Evolutionary conservation across 2,888 invertebrate genomes (phyloP).

Genomic region (Leptothorax acervorum): DNA sequence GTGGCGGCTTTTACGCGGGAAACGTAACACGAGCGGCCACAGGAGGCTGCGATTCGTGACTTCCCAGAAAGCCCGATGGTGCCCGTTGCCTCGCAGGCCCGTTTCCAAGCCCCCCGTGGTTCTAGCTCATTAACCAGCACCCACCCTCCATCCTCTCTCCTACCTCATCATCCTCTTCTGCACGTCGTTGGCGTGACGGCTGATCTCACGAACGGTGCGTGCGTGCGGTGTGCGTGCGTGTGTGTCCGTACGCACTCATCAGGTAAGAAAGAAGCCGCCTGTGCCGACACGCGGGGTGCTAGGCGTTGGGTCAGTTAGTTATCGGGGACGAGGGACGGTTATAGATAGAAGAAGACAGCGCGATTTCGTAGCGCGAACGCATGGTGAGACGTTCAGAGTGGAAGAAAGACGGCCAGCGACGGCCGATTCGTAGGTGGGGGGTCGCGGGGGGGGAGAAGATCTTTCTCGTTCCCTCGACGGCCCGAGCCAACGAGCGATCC

Average conservation of each 20-base stretch:
- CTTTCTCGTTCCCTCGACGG: constrained; percentile 57
- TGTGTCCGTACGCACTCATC: constrained; percentile 77
- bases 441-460: constrained; percentile 33
- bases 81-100: constrained; percentile 56
- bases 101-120: constrained; percentile 81
- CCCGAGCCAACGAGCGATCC: constrained; percentile 71
- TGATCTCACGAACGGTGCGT: constrained; percentile 60
- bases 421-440: constrained; percentile 26
- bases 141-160: constrained; percentile 65
- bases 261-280: constrained; percentile 85
- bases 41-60: constrained; percentile 73
- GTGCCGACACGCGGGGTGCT: constrained; percentile 85
- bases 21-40: constrained; percentile 61
- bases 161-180: constrained; percentile 70
- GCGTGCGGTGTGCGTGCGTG: constrained; percentile 70
- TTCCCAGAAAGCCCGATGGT: constrained; percentile 76
- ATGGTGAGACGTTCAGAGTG: constrained; percentile 61
- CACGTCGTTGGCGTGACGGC: constrained; percentile 75
- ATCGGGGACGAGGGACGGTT: constrained; percentile 65
- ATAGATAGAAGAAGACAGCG: constrained; percentile 61
- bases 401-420: constrained; percentile 50
- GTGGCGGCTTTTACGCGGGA: constrained; percentile 68
- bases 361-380: constrained; percentile 57
- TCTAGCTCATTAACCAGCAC: constrained; percentile 84
- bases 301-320: constrained; percentile 81